Percentiles rank a stretch among this genome's conserved stretches.
Evolutionary conservation across 2,888 invertebrate species (phyloP).

Genomic region (Carabus problematicus): DNA sequence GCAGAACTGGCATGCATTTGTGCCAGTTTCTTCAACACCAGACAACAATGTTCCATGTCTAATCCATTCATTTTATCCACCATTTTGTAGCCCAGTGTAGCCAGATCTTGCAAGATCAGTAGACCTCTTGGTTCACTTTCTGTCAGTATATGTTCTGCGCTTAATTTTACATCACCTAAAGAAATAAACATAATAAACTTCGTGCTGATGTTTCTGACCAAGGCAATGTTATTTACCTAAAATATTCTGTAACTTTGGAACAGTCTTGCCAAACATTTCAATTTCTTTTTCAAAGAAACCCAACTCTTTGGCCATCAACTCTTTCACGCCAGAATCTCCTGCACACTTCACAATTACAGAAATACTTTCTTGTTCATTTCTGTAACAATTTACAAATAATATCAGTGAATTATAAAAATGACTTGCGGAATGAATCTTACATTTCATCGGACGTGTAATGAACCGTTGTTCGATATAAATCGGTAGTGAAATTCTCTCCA

Average conservation of each 20-base stretch:
- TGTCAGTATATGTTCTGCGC: slow-evolving; percentile 52
- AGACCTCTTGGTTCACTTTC: slow-evolving; percentile 48
- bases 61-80: slow-evolving; percentile 54
- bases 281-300: slow-evolving; percentile 60
- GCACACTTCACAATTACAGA: slow-evolving; percentile 54
- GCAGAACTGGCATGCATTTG: slow-evolving; percentile 56
- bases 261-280: slow-evolving; percentile 58
- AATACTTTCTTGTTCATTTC: slow-evolving; percentile 47
- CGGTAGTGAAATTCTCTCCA: slow-evolving; percentile 54
- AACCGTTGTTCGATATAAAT: slow-evolving; percentile 51
- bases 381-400: slow-evolving; percentile 44
- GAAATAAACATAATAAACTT: no score
- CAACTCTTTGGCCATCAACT: slow-evolving; percentile 57
- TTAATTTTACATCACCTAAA: slow-evolving; percentile 43
- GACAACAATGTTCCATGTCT: slow-evolving; percentile 52
- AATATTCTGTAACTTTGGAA: slow-evolving; percentile 59
- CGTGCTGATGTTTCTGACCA: no score
- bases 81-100: slow-evolving; percentile 55
- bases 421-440: background rate
- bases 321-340: slow-evolving; percentile 56
- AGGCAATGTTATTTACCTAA: slow-evolving; percentile 54
- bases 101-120: slow-evolving; percentile 55
- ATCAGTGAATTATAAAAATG: no score
- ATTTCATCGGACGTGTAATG: slow-evolving; percentile 43
- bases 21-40: slow-evolving; percentile 54